Conservation (phyloP, 2,888 invertebrate genomes). For the Lamellibrachia satsuma region DNA sequence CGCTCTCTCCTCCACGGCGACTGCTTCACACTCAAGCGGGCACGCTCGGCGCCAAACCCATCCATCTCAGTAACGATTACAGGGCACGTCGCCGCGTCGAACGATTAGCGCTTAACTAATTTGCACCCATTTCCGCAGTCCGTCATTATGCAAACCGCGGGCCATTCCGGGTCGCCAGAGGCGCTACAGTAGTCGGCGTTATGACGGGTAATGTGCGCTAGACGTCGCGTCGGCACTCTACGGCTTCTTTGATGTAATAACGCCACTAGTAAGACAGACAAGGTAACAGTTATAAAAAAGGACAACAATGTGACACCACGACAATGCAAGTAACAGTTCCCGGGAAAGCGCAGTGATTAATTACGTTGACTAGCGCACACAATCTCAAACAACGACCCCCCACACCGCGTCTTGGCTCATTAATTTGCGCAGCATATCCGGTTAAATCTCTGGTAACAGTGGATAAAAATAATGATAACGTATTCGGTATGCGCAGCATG, state of each 20-base stretch:
- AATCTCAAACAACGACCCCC: not conserved
- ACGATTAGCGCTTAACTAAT: not conserved
- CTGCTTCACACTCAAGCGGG: not conserved
- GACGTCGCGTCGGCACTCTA: not conserved
- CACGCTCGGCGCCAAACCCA: not conserved
- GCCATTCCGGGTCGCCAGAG: not conserved
- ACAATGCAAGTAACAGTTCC: not conserved
- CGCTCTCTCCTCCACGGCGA: not conserved
- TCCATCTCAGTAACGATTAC: not conserved
- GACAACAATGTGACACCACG: not conserved
- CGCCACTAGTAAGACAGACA: not conserved
- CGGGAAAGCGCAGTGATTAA: not conserved
- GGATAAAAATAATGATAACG: not conserved
- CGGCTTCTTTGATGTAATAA: not conserved
- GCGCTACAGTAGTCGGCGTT: not conserved
- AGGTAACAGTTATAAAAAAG: too few species aligned
- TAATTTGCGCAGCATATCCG: not conserved
- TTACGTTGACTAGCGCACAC: not conserved
- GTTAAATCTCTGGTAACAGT: not conserved
- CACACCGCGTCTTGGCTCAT: not conserved
- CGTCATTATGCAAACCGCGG: not conserved
- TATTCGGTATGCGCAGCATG: not conserved
- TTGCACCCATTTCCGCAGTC: not conserved
- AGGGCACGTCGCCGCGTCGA: not conserved
- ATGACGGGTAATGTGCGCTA: not conserved